Base-by-base conservation (phyloP, 2,888 invertebrate genomes). In the Terebella lapidaria region DNA sequence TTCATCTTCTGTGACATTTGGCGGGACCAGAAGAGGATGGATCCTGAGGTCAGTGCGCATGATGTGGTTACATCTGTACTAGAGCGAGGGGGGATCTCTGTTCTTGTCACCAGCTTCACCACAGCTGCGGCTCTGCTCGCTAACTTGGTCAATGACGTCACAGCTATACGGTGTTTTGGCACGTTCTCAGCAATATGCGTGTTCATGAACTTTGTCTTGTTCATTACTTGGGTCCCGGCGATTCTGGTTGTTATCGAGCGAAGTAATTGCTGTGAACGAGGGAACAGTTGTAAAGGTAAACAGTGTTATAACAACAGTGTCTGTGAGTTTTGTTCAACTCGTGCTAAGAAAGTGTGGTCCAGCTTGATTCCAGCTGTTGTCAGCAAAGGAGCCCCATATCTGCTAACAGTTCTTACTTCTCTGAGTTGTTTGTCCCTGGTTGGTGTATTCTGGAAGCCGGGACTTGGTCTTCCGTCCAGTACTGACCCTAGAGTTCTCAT, bases 61-160 rank as follows among this genome's bases (percentile, higher is more conserved):
- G 42, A 4, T 4, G 69, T 80, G 27, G 72, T 81, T 26, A 68
- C 71, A 58, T 87, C 89, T 72, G 91, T 94, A 4, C 85, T 96
- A 75, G 86, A 86, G 68, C 94, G 95, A 83, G 90, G 95, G 15
- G 85, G 91, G 54, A 82, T 89, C 35, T 90, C 95, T n/a, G 94
- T 97, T 87, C 88, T 94, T 74, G 90, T 96, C 4, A 95, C 96
- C 1, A 91, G 94, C 28, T 79, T 94, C 62, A 97, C 96, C 2
- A 97, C 97, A 27, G 89, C 94, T 10, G 90, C 90, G 57, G 95
- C 97, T 63, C 94, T 97, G 83, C 91, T 88, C 78, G 90, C 94
- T 30, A 94, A 94, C 18, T 89, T 88, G 77, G 87, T 92, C 61
- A 94, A 93, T 77, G 89, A 90, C 69, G 92, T 97, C 74, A 94